Percentiles rank a stretch among this genome's conserved stretches.
Evolutionary conservation across 1,140 invertebrate species (phyloP).

Genomic region (Homarus americanus): DNA sequence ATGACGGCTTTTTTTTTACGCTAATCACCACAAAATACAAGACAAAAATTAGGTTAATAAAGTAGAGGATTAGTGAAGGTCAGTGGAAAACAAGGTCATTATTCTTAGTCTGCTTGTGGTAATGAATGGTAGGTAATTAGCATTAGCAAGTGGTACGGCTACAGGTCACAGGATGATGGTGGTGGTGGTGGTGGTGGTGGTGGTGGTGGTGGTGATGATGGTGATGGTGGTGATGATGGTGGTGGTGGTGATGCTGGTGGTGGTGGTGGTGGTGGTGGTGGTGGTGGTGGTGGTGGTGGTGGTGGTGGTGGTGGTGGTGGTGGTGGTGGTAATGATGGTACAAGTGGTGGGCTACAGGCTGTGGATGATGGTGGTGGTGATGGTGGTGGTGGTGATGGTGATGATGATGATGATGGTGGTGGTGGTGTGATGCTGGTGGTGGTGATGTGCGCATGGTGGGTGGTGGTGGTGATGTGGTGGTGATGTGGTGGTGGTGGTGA

Average conservation of each 20-base stretch:
- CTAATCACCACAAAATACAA: neutral
- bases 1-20: neutral
- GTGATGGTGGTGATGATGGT: slow-evolving; percentile 5
- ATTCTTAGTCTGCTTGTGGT: neutral
- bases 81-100: neutral
- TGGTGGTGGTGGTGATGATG: neutral
- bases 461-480: neutral
- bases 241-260: too few relatives aligned
- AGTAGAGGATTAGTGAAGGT: neutral
- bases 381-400: neutral
- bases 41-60: neutral
- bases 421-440: neutral
- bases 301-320: neutral
- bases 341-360: neutral
- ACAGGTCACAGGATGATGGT: neutral
- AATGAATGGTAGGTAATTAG: neutral
- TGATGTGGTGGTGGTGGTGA: too few relatives aligned
- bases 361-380: neutral
- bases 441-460: neutral
- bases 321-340: neutral
- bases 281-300: neutral
- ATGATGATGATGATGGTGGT: neutral
- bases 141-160: neutral
- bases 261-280: neutral
- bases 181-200: slow-evolving; percentile 1